A percentile compares a stretch with the other conserved stretches of the same genome.
phyloP scores from a whole-genome alignment of 2,888 invertebrate genomes.

The Blera fallax region DNA sequence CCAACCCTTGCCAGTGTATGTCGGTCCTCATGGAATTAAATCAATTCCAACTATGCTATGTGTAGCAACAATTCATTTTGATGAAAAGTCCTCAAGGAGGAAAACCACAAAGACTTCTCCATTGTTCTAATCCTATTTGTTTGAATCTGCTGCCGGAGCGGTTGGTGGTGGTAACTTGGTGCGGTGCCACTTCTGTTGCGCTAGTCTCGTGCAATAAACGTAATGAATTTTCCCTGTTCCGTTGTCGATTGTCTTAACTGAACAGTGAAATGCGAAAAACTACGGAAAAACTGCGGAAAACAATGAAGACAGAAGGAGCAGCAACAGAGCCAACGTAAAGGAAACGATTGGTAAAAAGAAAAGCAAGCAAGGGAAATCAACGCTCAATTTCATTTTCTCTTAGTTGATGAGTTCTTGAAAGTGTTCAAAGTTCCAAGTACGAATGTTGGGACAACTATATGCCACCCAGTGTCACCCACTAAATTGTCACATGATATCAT shows the following conservation, averaged over 20 bases:
- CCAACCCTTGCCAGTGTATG: neutral
- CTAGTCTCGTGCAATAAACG: constrained; percentile 62
- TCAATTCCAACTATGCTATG: constrained; percentile 16
- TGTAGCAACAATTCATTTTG: constrained; percentile 40
- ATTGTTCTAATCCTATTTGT: constrained; percentile 68
- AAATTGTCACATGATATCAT: constrained; percentile 62
- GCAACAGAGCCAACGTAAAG: neutral
- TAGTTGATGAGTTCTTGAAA: constrained; percentile 66
- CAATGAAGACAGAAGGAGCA: constrained; percentile 34
- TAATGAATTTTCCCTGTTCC: constrained; percentile 69
- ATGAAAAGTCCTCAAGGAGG: constrained; percentile 48
- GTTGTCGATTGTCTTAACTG: constrained; percentile 69
- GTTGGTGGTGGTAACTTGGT: neutral
- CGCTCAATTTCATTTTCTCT: constrained; percentile 69
- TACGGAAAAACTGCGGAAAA: constrained; percentile 51
- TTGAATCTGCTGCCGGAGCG: constrained; percentile 35
- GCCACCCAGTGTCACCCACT: constrained; percentile 31
- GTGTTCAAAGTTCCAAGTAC: constrained; percentile 50
- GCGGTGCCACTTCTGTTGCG: constrained; percentile 62
- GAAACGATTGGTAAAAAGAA: constrained; percentile 30
- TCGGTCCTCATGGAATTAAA: constrained; percentile 42
- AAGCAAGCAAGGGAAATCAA: constrained; percentile 51
- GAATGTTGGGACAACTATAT: neutral
- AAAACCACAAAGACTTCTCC: constrained; percentile 57
- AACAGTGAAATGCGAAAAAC: constrained; percentile 61